Percentiles rank a stretch among this genome's conserved stretches.
phyloP scores from a whole-genome alignment of 2,113 vertebrate species.

The Phaethon lepturus region DNA sequence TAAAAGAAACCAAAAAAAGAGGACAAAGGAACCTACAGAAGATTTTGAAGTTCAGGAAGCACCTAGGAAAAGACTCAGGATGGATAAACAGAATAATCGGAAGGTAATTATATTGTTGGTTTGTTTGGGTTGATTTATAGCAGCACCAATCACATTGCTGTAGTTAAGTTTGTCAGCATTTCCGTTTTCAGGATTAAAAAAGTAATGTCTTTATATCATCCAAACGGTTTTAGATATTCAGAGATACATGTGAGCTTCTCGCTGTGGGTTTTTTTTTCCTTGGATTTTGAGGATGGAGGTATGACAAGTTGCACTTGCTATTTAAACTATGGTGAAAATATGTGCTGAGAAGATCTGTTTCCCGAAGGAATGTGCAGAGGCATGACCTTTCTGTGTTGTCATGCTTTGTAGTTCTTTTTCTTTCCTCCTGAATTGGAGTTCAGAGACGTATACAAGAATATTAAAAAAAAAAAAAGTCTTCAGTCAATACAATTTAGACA shows the following conservation, averaged over 20 bases:
- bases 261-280: neutral
- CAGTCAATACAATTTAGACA: neutral
- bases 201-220: neutral
- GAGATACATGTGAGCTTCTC: neutral
- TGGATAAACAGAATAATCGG: constrained; percentile 77
- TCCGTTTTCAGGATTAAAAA: constrained; percentile 26
- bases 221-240: neutral
- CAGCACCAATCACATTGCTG: constrained; percentile 11
- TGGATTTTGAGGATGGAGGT: neutral
- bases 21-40: constrained; percentile 73
- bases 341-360: neutral
- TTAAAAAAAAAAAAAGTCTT: neutral
- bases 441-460: neutral
- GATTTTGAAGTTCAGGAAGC: constrained; percentile 71
- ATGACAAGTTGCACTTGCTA: neutral
- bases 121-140: constrained; percentile 40
- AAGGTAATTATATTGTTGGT: constrained; percentile 73
- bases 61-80: constrained; percentile 81
- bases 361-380: neutral
- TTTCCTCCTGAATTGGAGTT: neutral
- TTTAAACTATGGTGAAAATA: neutral
- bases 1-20: constrained; percentile 79
- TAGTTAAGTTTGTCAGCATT: constrained; percentile 71
- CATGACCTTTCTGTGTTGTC: neutral
- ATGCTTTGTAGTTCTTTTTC: neutral